Evolutionary conservation across 2,888 invertebrate genomes (phyloP), one percentile per base, ranked within the genome.

Genomic region (Leucophenga montana): DNA sequence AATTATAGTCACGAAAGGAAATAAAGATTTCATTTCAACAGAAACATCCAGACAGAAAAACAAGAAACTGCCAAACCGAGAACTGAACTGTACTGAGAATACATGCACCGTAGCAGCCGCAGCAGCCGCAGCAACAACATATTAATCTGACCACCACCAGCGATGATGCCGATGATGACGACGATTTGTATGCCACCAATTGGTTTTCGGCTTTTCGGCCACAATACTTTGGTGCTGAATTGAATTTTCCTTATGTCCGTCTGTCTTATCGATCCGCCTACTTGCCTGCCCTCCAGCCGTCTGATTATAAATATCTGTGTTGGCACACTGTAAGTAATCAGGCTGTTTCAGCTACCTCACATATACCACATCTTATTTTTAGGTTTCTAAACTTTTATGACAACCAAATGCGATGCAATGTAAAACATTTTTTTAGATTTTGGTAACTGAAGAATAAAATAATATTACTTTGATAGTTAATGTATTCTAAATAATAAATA

Each of bases 1-100:
- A 85, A 85, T 85, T 85, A 85, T 85, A 86, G 86, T 86, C 84
- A 85, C 85, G 86, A 85, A 85, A 86, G 85, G 85, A 85, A 83
- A 84, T 84, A 83, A 83, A 83, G 83, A 83, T 83, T 84, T 82
- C 79, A 84, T 83, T 84, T 84, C 83, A 84, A 82, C 83, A 78
- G 83, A 82, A 83, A 80, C 77, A 67, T 20, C 59, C 33, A 57
- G 50, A 27, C 16, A 22, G 33, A 67, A 46, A 57, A 57, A 16
- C 9, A 67, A 48, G 22, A 18, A 16, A 46, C n/a, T 44, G 20
- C 18, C 14, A 33, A 66, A 27, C 22, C n/a, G 46, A 44, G 57
- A 50, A 8, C 50, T 18, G 50, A 16, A 50, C 18, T 18, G 18
- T 16, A 50, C n/a, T 50, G 50, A 18, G 13, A 50, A 50, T 16